Percentiles rank a stretch among this genome's conserved stretches.
phyloP scores from a whole-genome alignment of 2,113 vertebrate species.

The Leiothrix lutea region DNA sequence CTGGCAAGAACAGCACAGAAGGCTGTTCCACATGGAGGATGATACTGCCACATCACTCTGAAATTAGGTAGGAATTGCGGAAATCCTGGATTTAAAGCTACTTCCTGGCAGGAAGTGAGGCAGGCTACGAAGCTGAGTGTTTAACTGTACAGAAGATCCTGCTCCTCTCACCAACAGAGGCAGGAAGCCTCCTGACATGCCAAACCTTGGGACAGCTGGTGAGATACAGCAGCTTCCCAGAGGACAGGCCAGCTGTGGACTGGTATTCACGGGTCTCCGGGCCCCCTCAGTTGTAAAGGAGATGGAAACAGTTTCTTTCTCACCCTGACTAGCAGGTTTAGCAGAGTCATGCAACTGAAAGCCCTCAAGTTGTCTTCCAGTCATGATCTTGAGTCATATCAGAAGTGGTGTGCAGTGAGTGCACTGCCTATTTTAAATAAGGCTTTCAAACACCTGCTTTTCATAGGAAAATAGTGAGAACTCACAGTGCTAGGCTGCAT shows the following conservation, averaged over 20 bases:
- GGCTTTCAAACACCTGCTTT: not conserved
- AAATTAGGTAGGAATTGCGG: not conserved
- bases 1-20: not conserved
- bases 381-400: not conserved
- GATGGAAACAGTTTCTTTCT: not conserved
- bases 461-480: not conserved
- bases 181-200: not conserved
- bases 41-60: not conserved
- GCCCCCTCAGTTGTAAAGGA: not conserved
- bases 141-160: not conserved
- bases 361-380: not conserved
- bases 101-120: not conserved
- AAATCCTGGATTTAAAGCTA: slow-evolving; percentile 22
- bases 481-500: not conserved
- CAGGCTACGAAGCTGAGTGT: not conserved
- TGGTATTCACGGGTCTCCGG: not conserved
- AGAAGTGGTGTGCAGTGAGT: not conserved
- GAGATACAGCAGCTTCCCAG: not conserved
- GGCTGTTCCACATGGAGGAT: not conserved
- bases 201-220: not conserved
- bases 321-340: not conserved
- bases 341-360: not conserved
- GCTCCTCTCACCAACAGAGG: not conserved
- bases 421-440: not conserved
- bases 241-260: not conserved